phyloP scores from a whole-genome alignment of 2,797 vertebrate genomes.

The Octomys mimax region DNA sequence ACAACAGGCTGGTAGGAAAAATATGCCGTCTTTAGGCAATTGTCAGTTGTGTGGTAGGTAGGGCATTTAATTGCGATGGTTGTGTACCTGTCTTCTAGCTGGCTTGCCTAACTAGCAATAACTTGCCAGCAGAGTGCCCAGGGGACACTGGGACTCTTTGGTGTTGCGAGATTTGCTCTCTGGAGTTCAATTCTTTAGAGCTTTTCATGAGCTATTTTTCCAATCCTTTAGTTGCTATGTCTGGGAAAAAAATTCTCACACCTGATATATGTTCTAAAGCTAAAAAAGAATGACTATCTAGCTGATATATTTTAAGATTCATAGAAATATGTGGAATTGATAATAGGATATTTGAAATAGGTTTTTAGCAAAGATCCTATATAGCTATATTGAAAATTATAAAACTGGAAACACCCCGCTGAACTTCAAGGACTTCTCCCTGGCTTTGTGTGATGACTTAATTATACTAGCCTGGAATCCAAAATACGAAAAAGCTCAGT shows the following conservation, averaged over 20 bases:
- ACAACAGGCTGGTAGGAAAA: neutral
- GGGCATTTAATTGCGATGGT: conserved; percentile 80
- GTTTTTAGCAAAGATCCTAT: conserved; percentile 79
- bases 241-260: conserved; percentile 84
- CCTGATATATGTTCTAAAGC: conserved; percentile 86
- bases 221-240: conserved; percentile 92
- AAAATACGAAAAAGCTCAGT: conserved; percentile 67
- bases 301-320: conserved; percentile 89
- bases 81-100: conserved; percentile 79
- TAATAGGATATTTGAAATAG: conserved; percentile 86
- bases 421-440: conserved; percentile 66
- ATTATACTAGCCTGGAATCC: conserved; percentile 8
- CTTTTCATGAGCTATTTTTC: conserved; percentile 90
- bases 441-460: conserved; percentile 27
- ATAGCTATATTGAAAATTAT: conserved; percentile 64
- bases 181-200: conserved; percentile 86
- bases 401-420: conserved; percentile 84
- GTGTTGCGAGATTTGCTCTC: conserved; percentile 87
- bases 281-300: conserved; percentile 89
- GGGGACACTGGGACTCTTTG: conserved; percentile 86
- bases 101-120: conserved; percentile 82
- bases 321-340: conserved; percentile 76
- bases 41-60: neutral
- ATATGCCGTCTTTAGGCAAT: conserved; percentile 40
- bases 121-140: conserved; percentile 78